Evolutionary conservation across 2,113 vertebrate species (phyloP).

Genomic region (Bubo scandiacus): DNA sequence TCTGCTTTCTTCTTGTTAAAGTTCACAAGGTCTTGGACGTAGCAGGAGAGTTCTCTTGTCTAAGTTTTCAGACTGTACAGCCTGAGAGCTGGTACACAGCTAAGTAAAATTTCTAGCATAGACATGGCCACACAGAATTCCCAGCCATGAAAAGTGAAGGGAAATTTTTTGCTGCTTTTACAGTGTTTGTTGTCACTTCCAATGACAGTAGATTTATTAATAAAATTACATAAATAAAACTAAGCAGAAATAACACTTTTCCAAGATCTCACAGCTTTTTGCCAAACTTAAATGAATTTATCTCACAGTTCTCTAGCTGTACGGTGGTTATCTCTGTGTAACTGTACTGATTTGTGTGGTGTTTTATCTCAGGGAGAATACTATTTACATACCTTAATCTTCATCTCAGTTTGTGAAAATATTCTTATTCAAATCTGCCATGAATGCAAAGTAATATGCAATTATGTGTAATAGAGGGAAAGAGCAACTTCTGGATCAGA

Average conservation of each 20-base stretch:
- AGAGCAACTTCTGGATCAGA: constrained; percentile 18
- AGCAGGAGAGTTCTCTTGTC: background rate
- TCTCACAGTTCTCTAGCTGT: background rate
- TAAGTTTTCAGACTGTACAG: background rate
- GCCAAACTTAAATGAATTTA: background rate
- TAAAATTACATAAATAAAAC: background rate
- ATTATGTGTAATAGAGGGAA: constrained; percentile 7
- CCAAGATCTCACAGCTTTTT: background rate
- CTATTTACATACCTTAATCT: background rate
- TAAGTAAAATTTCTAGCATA: background rate
- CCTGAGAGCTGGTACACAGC: background rate
- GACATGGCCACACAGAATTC: rapidly evolving
- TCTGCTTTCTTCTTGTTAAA: background rate
- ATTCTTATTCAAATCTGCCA: background rate
- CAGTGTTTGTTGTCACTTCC: background rate
- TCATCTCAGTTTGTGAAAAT: background rate
- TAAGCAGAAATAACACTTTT: background rate
- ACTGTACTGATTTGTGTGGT: background rate
- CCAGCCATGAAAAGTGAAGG: background rate
- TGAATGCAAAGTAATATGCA: constrained; percentile 9
- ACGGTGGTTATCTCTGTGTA: background rate
- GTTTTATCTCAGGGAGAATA: background rate
- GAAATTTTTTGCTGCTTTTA: background rate
- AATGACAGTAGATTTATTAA: background rate
- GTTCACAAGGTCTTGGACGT: background rate